Base-by-base conservation (phyloP, 2,797 vertebrate species). In the Artibeus jamaicensis region DNA sequence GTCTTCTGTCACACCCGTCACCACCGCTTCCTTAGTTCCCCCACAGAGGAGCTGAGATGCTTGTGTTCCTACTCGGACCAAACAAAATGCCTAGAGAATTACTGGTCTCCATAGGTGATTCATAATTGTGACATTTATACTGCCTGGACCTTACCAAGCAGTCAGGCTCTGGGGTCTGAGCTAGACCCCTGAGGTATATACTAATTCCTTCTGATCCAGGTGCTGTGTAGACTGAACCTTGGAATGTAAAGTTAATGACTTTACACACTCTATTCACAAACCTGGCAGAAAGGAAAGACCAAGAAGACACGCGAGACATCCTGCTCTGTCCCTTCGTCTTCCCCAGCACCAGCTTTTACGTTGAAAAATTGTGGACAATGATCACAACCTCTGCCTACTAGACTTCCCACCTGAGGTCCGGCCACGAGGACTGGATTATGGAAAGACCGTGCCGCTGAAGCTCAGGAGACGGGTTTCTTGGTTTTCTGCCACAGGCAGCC, bases 91-190 rank as follows among this genome's bases (percentile, higher is more conserved):
- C 37, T 46, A 77, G 53, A 89, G 57, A 74, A 68, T 29, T n/a
- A 32, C 26, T 29, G 12, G 21, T 67, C 55, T 32, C 89, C 0
- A 19, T 19, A 91, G 85, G 84, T 92, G 71, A 83, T 88, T 76
- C 39, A 70, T 89, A 91, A 83, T 95, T 82, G 85, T 87, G 85
- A 74, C 57, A 77, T 91, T 91, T 89, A 67, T 5, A 34, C 34
- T 34, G 34, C 19, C 70, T 0, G 0, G 24, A 65, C 57, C 18
- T 86, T 90, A 88, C 8, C 21, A 53, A 46, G 57, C 50, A 57
- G 11, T 57, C 2, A 21, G 34, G 50, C 32, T 78, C n/a, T 81
- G 50, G 32, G 42, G 57, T 46, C 37, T n/a, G 16, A 89, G 26
- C 21, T 11, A 73, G 73, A 29, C 1, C 22, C 4, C 42, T 48